These are phyloP conservation scores for Athene cunicularia DNA, from an alignment of 2,113 vertebrate species.

Conservation along the genomic window DNA sequence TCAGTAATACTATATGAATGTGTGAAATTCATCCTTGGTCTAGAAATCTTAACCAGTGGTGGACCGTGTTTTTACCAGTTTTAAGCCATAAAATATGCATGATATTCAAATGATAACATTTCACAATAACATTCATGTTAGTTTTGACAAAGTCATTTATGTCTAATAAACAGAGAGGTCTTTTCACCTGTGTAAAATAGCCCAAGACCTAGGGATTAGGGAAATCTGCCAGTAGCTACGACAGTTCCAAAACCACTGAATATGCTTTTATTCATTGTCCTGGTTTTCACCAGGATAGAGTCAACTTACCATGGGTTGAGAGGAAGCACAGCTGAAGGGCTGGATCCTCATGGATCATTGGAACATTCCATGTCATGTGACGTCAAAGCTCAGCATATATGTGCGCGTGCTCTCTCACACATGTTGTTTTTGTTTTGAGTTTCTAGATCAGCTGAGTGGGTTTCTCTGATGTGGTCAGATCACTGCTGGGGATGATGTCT, in stretches of 20 bases:
- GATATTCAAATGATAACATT: neutral
- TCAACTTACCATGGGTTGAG: no score
- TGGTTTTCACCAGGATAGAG: no score
- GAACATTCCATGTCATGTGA: no score
- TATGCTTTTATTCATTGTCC: neutral
- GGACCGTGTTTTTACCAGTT: neutral
- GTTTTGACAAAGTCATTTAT: neutral
- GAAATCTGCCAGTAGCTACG: neutral
- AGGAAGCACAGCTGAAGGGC: no score
- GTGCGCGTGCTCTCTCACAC: no score
- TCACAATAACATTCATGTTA: neutral
- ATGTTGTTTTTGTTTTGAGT: no score
- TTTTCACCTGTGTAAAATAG: neutral
- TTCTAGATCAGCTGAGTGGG: no score
- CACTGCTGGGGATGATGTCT: no score
- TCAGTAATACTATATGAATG: neutral
- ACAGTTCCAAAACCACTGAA: neutral
- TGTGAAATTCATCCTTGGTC: neutral
- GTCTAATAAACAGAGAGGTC: neutral
- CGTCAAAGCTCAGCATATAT: no score
- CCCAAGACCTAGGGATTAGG: neutral
- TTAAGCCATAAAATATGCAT: neutral
- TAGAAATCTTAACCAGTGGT: neutral
- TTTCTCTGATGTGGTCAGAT: no score
- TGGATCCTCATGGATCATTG: no score